A percentile compares a stretch with the other conserved stretches of the same genome.
phyloP scores from a whole-genome alignment of 2,888 invertebrate genomes.

The Rhagium mordax region DNA sequence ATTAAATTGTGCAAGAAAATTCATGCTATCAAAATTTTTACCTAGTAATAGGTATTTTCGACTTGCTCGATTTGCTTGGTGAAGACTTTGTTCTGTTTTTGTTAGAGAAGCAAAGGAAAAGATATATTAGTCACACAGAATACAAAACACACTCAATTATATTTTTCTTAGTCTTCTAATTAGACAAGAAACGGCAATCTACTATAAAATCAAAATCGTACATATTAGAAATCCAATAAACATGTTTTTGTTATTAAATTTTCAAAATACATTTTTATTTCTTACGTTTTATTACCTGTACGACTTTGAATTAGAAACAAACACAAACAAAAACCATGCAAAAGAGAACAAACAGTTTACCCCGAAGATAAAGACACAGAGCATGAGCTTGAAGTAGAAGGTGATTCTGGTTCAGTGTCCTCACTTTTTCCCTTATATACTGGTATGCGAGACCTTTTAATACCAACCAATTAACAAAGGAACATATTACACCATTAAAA shows the following conservation, averaged over 20 bases:
- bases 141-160: constrained; percentile 4
- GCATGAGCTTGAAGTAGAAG: constrained; percentile 69
- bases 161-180: neutral
- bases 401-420: constrained; percentile 68
- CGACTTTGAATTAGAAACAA: constrained; percentile 33
- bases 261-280: too few species aligned
- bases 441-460: constrained; percentile 78
- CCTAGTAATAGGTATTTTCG: constrained; percentile 67
- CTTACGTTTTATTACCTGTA: constrained; percentile 6
- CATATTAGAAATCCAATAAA: neutral
- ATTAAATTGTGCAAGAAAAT: neutral
- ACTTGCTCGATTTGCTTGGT: constrained; percentile 64
- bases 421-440: constrained; percentile 76
- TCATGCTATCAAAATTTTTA: constrained; percentile 50
- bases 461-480: constrained; percentile 42
- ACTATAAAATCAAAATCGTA: constrained; percentile 21
- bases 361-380: constrained; percentile 70
- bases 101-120: constrained; percentile 48
- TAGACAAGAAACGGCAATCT: neutral
- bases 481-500: neutral
- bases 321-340: constrained; percentile 50
- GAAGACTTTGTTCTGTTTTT: constrained; percentile 65
- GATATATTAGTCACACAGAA: constrained; percentile 44
- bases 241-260: too few species aligned
- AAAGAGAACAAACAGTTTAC: constrained; percentile 62